Evolutionary conservation across 92 coral and sea anemone genomes (phyloP).

Genomic region (Epizoanthus stellaris): DNA sequence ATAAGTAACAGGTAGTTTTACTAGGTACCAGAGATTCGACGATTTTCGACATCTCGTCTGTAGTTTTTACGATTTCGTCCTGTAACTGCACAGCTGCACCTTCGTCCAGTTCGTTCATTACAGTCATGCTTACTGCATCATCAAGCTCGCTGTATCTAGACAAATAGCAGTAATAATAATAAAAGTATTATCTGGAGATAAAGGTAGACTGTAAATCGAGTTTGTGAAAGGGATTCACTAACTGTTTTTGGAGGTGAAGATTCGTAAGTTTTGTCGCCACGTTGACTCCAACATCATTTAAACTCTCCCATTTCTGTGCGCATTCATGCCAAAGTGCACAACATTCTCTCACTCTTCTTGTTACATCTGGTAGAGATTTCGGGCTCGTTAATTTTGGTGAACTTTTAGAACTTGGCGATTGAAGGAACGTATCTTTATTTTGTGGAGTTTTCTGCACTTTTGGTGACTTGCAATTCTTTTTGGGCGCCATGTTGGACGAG

Average conservation of each 20-base stretch:
- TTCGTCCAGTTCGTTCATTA: conserved; percentile 56
- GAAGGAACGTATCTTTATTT: conserved; percentile 39
- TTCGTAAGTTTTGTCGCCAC: conserved; percentile 90
- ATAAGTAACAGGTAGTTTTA: neutral
- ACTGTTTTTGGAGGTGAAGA: conserved; percentile 88
- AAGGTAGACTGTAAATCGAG: neutral
- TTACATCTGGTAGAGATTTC: conserved; percentile 69
- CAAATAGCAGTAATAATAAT: neutral
- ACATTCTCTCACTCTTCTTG: conserved; percentile 77
- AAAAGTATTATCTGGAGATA: neutral
- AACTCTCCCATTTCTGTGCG: conserved; percentile 81
- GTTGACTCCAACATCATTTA: conserved; percentile 70
- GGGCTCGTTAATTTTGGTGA: conserved; percentile 69
- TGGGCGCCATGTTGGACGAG: conserved; percentile 73
- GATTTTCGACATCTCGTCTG: conserved; percentile 84
- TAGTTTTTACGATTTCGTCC: conserved; percentile 69
- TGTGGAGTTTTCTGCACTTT: conserved; percentile 68
- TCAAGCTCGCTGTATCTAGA: conserved; percentile 57
- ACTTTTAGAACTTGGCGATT: conserved; percentile 55
- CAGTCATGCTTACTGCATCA: conserved; percentile 49
- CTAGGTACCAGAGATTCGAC: conserved; percentile 54
- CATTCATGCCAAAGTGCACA: conserved; percentile 89
- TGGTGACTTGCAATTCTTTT: conserved; percentile 50
- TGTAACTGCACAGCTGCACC: conserved; percentile 52
- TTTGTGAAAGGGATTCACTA: conserved; percentile 30